Percentiles rank a stretch among this genome's conserved stretches.
These are phyloP conservation scores for Hymenopus coronatus DNA, from an alignment of 2,888 invertebrate species.

Conservation along the genomic window DNA sequence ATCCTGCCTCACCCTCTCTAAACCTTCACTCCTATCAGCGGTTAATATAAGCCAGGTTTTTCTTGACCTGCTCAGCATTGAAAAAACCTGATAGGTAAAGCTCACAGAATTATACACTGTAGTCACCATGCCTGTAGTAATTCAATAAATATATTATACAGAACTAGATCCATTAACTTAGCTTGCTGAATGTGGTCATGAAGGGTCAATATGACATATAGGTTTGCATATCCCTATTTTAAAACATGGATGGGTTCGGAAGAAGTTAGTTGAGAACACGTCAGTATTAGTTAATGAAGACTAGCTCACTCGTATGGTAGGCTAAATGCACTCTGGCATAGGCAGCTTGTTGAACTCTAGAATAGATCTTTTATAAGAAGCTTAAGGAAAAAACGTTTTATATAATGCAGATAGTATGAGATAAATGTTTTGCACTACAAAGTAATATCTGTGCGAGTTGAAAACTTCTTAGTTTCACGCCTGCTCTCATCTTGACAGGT, in stretches of 20 bases:
- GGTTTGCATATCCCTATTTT: neutral
- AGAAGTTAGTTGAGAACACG: neutral
- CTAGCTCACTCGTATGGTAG: neutral
- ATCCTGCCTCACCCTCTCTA: too few relatives aligned
- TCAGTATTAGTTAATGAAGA: neutral
- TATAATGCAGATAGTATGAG: neutral
- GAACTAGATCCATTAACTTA: neutral
- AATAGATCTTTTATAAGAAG: neutral
- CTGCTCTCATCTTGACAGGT: neutral
- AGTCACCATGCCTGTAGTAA: too few relatives aligned
- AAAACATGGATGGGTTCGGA: neutral
- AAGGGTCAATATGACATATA: neutral
- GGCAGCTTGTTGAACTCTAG: neutral
- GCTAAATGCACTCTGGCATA: neutral
- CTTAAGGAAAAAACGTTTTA: neutral
- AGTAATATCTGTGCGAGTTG: neutral
- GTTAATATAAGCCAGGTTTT: too few relatives aligned
- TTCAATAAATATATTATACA: neutral
- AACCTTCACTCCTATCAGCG: too few relatives aligned
- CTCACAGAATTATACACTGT: too few relatives aligned
- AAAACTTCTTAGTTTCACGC: neutral
- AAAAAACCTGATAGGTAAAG: too few relatives aligned
- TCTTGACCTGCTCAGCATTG: too few relatives aligned
- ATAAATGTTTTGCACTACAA: neutral
- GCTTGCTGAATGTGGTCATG: neutral